Conservation (phyloP, 2,888 invertebrate genomes). For the Euplexia lucipara region DNA sequence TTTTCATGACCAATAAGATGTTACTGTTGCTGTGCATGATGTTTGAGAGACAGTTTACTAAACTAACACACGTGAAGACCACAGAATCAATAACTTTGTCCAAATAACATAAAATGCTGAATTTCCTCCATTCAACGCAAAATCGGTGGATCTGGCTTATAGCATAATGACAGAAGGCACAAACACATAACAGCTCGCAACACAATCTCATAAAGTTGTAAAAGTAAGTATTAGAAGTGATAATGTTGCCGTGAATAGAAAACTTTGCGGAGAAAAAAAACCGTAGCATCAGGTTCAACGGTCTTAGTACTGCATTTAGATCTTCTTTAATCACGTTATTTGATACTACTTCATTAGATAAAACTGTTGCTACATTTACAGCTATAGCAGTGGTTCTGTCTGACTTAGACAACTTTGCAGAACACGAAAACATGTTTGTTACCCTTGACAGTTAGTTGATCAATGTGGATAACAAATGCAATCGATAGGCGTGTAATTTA, state of each 20-base stretch:
- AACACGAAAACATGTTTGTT: too few species aligned
- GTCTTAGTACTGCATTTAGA: not conserved
- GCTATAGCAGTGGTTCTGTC: too few species aligned
- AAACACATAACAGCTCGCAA: not conserved
- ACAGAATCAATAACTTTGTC: not conserved
- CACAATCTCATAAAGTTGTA: not conserved
- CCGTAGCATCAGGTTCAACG: conserved; percentile 30
- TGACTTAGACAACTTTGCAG: too few species aligned
- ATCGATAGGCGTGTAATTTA: too few species aligned
- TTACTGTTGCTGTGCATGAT: not conserved
- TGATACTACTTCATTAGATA: too few species aligned
- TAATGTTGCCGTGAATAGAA: conserved; percentile 16
- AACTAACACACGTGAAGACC: not conserved
- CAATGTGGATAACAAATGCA: too few species aligned
- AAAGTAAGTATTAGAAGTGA: conserved; percentile 11
- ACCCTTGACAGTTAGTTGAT: too few species aligned
- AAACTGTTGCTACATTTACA: too few species aligned
- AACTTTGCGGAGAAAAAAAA: conserved; percentile 34
- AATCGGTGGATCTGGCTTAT: not conserved
- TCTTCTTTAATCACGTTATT: too few species aligned
- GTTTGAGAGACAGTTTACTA: conserved; percentile 5
- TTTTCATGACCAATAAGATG: conserved; percentile 14
- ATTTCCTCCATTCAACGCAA: too few species aligned
- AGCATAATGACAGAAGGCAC: not conserved
- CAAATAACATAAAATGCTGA: too few species aligned